A percentile compares a stretch with the other conserved stretches of the same genome.
phyloP scores from a whole-genome alignment of 2,113 vertebrate genomes.

The Elanoides forficatus region DNA sequence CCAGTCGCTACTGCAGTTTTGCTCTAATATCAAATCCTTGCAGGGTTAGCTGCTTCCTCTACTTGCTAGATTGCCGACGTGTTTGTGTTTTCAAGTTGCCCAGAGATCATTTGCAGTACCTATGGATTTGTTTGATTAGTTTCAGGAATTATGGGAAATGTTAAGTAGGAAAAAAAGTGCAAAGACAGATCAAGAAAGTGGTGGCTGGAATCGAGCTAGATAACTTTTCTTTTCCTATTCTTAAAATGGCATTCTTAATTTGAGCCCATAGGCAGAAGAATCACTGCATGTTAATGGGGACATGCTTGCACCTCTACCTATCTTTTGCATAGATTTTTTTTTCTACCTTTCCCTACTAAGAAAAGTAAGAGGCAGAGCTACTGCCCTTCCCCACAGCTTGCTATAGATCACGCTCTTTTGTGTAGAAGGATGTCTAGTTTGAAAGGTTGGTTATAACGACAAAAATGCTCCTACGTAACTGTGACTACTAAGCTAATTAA shows the following conservation, averaged over 20 bases:
- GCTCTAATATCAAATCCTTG: neutral
- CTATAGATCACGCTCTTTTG: neutral
- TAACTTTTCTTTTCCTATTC: neutral
- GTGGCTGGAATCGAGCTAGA: neutral
- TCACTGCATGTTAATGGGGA: neutral
- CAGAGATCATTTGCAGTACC: neutral
- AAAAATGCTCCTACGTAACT: neutral
- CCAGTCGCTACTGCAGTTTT: neutral
- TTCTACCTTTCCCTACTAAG: neutral
- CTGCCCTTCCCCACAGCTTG: neutral
- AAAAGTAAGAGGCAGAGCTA: neutral
- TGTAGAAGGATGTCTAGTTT: neutral
- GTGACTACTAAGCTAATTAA: neutral
- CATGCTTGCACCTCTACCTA: neutral
- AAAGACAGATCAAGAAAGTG: neutral
- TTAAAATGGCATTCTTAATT: neutral
- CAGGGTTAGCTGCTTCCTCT: neutral
- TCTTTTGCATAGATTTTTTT: neutral
- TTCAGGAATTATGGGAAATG: neutral
- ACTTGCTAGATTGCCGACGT: fast-evolving
- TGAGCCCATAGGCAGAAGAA: neutral
- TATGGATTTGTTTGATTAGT: neutral
- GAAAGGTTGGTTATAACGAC: neutral
- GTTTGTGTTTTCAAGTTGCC: neutral
- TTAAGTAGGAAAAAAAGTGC: neutral